Percentiles rank a stretch among this genome's conserved stretches.
These are phyloP conservation scores for Loris lydekkerianus DNA, from an alignment of 2,797 vertebrate genomes.

Conservation along the genomic window DNA sequence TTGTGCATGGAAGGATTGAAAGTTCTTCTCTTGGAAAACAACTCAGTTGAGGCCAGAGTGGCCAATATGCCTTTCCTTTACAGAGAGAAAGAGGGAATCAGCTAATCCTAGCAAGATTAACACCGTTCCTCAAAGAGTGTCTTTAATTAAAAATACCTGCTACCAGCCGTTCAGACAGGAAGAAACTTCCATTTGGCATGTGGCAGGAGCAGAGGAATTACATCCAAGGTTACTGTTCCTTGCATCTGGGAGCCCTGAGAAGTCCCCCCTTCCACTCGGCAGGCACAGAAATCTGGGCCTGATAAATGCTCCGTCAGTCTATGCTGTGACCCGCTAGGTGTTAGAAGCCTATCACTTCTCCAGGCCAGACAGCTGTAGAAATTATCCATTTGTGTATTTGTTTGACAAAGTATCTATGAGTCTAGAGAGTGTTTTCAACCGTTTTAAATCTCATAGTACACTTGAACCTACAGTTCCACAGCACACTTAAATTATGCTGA, in stretches of 20 bases:
- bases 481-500: too few relatives aligned
- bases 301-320: not conserved
- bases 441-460: too few relatives aligned
- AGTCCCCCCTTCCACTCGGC: accelerated
- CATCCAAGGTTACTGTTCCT: slow-evolving; percentile 24
- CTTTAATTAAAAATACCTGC: slow-evolving; percentile 78
- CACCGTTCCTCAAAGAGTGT: slow-evolving; percentile 73
- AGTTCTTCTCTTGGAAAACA: slow-evolving; percentile 83
- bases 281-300: not conserved
- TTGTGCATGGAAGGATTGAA: slow-evolving; percentile 76
- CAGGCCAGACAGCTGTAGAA: not conserved
- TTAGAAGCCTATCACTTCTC: not conserved
- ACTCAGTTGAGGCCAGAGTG: slow-evolving; percentile 62
- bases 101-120: slow-evolving; percentile 68
- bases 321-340: not conserved
- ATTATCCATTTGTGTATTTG: not conserved
- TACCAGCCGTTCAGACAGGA: not conserved
- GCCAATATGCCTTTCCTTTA: slow-evolving; percentile 58
- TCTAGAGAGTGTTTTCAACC: not conserved
- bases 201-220: not conserved
- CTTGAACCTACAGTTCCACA: too few relatives aligned
- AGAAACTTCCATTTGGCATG: slow-evolving; percentile 62
- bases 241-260: not conserved
- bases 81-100: slow-evolving; percentile 48
- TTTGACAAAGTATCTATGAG: not conserved